Evolutionary conservation across 1,140 invertebrate genomes (phyloP).

Genomic region (Papilio glaucus): DNA sequence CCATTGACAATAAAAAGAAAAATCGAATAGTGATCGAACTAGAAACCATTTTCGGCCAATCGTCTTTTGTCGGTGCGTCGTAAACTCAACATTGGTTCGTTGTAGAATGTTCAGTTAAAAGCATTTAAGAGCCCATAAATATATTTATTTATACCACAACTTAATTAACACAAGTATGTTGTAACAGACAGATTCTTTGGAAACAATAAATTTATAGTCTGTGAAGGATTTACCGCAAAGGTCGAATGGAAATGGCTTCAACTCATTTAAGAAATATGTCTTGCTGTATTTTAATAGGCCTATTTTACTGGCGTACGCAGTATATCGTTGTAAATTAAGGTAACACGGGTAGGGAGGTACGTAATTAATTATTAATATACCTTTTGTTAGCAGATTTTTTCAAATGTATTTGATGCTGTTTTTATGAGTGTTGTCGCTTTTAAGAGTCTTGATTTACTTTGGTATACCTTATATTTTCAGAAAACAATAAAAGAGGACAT

Average conservation of each 20-base stretch:
- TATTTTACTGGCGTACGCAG: neutral
- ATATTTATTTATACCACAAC: conserved; percentile 29
- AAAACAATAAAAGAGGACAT: too few relatives aligned
- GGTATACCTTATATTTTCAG: too few relatives aligned
- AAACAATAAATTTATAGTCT: conserved; percentile 31
- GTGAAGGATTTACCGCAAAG: conserved; percentile 15
- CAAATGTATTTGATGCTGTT: too few relatives aligned
- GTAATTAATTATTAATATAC: too few relatives aligned
- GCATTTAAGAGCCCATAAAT: conserved; percentile 24
- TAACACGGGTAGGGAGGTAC: too few relatives aligned
- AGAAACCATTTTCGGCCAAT: neutral
- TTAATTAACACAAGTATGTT: conserved; percentile 29
- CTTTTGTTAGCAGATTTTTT: too few relatives aligned
- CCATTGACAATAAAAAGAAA: conserved; percentile 32
- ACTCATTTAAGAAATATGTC: neutral
- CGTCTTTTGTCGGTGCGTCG: conserved; percentile 10
- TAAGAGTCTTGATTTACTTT: too few relatives aligned
- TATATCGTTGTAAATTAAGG: too few relatives aligned
- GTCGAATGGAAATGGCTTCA: neutral
- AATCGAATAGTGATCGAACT: conserved; percentile 12
- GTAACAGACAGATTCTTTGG: conserved; percentile 10
- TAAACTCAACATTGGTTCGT: conserved; percentile 16
- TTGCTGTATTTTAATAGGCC: neutral
- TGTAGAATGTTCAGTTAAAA: conserved; percentile 19
- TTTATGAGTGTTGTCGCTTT: too few relatives aligned